A percentile compares a stretch with the other conserved stretches of the same genome.
Conservation (phyloP, 1,140 invertebrate genomes). For the Campodea augens region DNA sequence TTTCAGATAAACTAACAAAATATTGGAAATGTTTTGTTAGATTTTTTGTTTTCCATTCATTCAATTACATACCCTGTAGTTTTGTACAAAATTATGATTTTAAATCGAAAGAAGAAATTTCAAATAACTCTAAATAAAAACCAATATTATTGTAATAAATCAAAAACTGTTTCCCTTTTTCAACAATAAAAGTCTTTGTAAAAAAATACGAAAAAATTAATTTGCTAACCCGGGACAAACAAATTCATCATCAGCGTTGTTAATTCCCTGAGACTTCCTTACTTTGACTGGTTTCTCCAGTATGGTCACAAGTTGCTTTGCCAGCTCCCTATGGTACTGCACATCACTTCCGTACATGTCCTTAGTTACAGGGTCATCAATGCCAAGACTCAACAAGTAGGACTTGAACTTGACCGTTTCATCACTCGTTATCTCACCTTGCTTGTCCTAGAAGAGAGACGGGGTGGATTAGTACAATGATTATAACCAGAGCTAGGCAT, state of each 20-base stretch:
- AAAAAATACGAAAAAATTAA: background rate
- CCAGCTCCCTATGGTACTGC: slow-evolving; percentile 70
- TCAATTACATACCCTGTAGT: too few relatives aligned
- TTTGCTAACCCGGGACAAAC: background rate
- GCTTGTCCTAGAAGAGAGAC: slow-evolving; percentile 55
- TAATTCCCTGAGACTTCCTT: slow-evolving; percentile 12
- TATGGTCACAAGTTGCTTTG: slow-evolving; percentile 65
- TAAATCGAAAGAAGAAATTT: too few relatives aligned
- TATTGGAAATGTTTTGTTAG: too few relatives aligned
- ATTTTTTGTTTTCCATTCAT: too few relatives aligned
- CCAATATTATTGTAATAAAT: too few relatives aligned
- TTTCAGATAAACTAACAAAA: too few relatives aligned
- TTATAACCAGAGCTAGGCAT: too few relatives aligned
- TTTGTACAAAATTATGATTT: too few relatives aligned
- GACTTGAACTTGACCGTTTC: slow-evolving; percentile 92
- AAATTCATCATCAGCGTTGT: background rate
- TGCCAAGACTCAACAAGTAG: slow-evolving; percentile 87
- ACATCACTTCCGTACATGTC: slow-evolving; percentile 69
- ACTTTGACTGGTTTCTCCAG: slow-evolving; percentile 64
- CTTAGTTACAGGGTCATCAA: slow-evolving; percentile 90
- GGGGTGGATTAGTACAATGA: too few relatives aligned
- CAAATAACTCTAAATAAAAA: too few relatives aligned
- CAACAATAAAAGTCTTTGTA: background rate
- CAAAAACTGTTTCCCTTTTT: too few relatives aligned
- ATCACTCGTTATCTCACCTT: slow-evolving; percentile 92